These are phyloP conservation scores for Drosophila erecta DNA, from an alignment of 1,140 invertebrate genomes.

Conservation along the genomic window DNA sequence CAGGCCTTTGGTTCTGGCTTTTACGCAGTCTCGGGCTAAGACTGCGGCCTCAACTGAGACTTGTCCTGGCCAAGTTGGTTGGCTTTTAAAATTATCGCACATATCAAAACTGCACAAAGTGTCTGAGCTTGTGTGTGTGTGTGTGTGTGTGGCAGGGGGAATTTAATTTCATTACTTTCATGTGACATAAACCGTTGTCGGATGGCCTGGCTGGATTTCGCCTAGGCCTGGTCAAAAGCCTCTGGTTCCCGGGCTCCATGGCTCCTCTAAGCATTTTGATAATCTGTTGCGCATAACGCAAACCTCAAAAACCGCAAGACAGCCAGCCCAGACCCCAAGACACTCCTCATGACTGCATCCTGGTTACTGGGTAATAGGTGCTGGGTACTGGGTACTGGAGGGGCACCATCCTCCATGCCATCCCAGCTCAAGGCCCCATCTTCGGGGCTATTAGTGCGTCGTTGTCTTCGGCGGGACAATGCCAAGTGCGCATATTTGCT, in stretches of 20 bases:
- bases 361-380: background rate
- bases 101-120: constrained; percentile 36
- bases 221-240: constrained; percentile 30
- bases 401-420: background rate
- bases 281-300: constrained; percentile 83
- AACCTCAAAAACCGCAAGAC: constrained; percentile 75
- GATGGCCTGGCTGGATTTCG: constrained; percentile 30
- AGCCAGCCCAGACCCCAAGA: constrained; percentile 39
- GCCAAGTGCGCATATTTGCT: constrained; percentile 79
- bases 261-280: constrained; percentile 72
- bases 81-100: constrained; percentile 82
- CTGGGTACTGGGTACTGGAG: background rate
- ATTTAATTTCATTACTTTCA: constrained; percentile 83
- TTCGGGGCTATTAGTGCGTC: constrained; percentile 75
- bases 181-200: constrained; percentile 79
- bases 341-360: constrained; percentile 22
- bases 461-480: constrained; percentile 76
- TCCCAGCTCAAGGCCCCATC: constrained; percentile 22
- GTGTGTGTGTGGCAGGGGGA: constrained; percentile 46
- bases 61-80: constrained; percentile 50
- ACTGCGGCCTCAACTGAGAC: constrained; percentile 11
- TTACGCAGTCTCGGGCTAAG: constrained; percentile 18
- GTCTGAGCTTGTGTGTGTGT: constrained; percentile 28
- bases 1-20: constrained; percentile 11
- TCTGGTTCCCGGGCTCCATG: constrained; percentile 8